Conservation (phyloP, 2,888 invertebrate species). For the Oscheius myriophilus region DNA sequence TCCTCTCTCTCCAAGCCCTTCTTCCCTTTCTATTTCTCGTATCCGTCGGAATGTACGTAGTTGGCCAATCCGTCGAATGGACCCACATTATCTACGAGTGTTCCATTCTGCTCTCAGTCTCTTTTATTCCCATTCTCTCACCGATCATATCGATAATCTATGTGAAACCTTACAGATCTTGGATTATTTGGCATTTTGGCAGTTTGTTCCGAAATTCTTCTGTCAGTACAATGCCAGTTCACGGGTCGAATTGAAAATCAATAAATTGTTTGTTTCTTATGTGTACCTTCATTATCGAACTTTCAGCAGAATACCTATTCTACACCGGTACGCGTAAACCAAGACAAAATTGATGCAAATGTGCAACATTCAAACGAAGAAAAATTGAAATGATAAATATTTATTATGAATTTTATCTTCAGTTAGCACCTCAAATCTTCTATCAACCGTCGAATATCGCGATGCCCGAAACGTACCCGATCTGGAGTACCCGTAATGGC, state of each 20-base stretch:
- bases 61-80: constrained; percentile 1
- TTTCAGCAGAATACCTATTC: too few species aligned
- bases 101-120: constrained; percentile 11
- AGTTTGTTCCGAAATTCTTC: not conserved
- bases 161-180: constrained; percentile 13
- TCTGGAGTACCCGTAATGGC: constrained; percentile 37
- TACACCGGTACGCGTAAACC: too few species aligned
- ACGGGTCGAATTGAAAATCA: not conserved
- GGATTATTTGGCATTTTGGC: constrained; percentile 22
- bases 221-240: not conserved
- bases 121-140: constrained; percentile 20
- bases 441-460: not conserved
- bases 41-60: not conserved
- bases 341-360: too few species aligned
- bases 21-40: constrained; percentile 14
- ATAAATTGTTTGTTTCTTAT: too few species aligned
- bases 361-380: too few species aligned
- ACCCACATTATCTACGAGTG: constrained; percentile 15
- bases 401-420: too few species aligned
- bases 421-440: constrained; percentile 21
- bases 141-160: constrained; percentile 11
- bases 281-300: too few species aligned
- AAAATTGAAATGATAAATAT: too few species aligned
- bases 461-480: constrained; percentile 39
- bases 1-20: constrained; percentile 16